Percentiles rank a stretch among this genome's conserved stretches.
phyloP scores from a whole-genome alignment of 2,888 invertebrate genomes.

The Cheilosia grossa region DNA sequence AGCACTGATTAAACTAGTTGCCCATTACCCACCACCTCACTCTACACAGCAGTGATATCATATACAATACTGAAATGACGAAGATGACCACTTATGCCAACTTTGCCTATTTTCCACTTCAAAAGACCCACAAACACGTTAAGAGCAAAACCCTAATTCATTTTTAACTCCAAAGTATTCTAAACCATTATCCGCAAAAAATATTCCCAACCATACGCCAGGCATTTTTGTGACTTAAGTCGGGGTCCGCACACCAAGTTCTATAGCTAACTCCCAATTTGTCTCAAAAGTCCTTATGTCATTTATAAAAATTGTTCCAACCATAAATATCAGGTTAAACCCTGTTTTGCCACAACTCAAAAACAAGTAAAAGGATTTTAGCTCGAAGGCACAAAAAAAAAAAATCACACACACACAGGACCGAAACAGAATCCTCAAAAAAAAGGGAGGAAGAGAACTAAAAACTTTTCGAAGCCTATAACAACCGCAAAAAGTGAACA shows the following conservation, averaged over 20 bases:
- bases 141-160: too few relatives aligned
- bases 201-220: neutral
- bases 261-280: conserved; percentile 57
- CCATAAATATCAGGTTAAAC: conserved; percentile 73
- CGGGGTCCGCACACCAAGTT: conserved; percentile 1
- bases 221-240: conserved; percentile 3
- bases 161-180: conserved; percentile 2
- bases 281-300: conserved; percentile 63
- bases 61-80: too few relatives aligned
- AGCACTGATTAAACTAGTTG: too few relatives aligned
- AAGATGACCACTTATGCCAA: too few relatives aligned
- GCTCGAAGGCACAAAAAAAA: conserved; percentile 18
- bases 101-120: too few relatives aligned
- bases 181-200: conserved; percentile 5
- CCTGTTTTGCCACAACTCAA: conserved; percentile 70
- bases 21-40: too few relatives aligned
- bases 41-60: too few relatives aligned
- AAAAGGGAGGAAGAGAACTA: conserved; percentile 36
- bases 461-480: conserved; percentile 74
- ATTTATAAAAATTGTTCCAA: conserved; percentile 70
- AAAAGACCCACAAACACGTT: too few relatives aligned
- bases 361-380: conserved; percentile 73
- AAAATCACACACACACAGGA: conserved; percentile 7
- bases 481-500: conserved; percentile 74
- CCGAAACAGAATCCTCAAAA: conserved; percentile 52